phyloP scores from a whole-genome alignment of 2,113 vertebrate genomes.

The Aepyceros melampus region DNA sequence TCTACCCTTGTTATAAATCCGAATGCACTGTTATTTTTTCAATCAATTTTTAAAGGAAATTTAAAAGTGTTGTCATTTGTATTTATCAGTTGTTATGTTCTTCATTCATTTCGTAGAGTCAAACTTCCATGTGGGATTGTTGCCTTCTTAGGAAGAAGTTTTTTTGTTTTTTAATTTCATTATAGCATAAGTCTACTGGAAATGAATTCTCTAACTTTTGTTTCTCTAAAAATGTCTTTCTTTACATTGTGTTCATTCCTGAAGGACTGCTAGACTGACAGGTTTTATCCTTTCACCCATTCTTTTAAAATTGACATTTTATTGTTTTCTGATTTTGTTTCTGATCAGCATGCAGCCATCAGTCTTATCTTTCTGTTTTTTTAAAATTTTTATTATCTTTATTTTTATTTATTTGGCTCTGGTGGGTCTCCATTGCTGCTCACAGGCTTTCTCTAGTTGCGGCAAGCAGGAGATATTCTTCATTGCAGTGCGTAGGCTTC shows the following conservation, averaged over 20 bases:
- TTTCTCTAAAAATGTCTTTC: not conserved
- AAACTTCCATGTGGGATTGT: not conserved
- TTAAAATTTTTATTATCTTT: not conserved
- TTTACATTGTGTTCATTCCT: not conserved
- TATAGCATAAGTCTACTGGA: not conserved
- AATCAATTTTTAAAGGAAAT: not conserved
- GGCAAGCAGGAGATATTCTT: not conserved
- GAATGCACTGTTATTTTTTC: not conserved
- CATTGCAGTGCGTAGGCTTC: not conserved
- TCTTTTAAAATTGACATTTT: not conserved
- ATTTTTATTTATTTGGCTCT: not conserved
- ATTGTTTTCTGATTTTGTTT: not conserved
- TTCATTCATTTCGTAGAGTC: not conserved
- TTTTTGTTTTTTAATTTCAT: not conserved
- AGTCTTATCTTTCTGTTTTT: not conserved
- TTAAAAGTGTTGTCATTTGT: not conserved
- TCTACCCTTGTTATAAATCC: not conserved
- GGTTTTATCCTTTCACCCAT: not conserved
- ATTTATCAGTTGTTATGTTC: not conserved
- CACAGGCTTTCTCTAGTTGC: not conserved
- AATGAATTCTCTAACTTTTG: not conserved
- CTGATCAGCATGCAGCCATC: not conserved
- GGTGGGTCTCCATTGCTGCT: not conserved
- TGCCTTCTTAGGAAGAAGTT: not conserved
- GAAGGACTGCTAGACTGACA: not conserved